A percentile compares a stretch with the other conserved stretches of the same genome.
Conservation (phyloP, 2,113 vertebrate genomes). For the Taurulus bubalis region DNA sequence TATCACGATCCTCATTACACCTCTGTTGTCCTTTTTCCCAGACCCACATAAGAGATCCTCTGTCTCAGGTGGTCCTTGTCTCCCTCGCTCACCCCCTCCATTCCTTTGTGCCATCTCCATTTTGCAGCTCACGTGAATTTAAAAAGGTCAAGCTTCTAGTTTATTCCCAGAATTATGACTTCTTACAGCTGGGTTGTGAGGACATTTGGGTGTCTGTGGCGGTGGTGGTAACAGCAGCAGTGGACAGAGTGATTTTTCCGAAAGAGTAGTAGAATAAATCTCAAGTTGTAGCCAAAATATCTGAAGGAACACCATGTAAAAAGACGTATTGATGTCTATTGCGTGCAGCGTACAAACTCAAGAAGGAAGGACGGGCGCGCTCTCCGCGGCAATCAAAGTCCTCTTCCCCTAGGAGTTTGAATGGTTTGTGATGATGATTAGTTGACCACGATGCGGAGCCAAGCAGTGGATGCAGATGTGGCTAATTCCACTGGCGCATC, state of each 20-base stretch:
- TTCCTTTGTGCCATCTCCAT: slow-evolving; percentile 23
- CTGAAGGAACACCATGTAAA: neutral
- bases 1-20: slow-evolving; percentile 70
- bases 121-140: slow-evolving; percentile 42
- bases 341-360: neutral
- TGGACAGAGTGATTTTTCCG: neutral
- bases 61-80: slow-evolving; percentile 48
- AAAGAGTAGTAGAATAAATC: neutral
- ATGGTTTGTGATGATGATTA: slow-evolving; percentile 73
- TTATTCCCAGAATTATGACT: slow-evolving; percentile 24
- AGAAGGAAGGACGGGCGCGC: neutral
- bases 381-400: slow-evolving; percentile 59
- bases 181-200: slow-evolving; percentile 32
- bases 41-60: slow-evolving; percentile 55
- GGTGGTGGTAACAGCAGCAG: neutral
- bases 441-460: slow-evolving; percentile 55
- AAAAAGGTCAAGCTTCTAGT: slow-evolving; percentile 48
- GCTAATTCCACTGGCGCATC: slow-evolving; percentile 49
- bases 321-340: neutral
- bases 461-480: slow-evolving; percentile 73
- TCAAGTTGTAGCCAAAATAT: neutral
- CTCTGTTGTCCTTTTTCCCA: slow-evolving; percentile 55
- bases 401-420: slow-evolving; percentile 52
- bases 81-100: neutral
- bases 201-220: slow-evolving; percentile 15